Evolutionary conservation across 2,113 vertebrate species (phyloP).

Genomic region (Amblyornis subalaris): DNA sequence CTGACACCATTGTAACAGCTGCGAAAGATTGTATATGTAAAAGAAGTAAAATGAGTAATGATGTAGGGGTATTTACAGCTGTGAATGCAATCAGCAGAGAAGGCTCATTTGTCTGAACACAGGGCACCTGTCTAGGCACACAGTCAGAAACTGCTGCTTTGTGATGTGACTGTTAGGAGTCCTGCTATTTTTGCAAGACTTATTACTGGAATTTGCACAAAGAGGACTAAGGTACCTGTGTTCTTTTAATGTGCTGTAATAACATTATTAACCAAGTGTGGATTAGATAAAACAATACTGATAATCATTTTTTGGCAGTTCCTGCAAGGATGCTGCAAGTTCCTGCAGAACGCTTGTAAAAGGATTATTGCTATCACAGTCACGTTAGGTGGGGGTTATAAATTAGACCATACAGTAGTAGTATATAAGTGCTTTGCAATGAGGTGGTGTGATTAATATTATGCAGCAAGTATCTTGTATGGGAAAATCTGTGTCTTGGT

Average conservation of each 20-base stretch:
- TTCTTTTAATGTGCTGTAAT: not conserved
- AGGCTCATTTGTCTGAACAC: not conserved
- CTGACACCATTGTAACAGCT: not conserved
- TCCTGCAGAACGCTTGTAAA: not conserved
- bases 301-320: not conserved
- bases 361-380: not conserved
- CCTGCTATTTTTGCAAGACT: not conserved
- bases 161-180: not conserved
- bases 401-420: not conserved
- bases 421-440: not conserved
- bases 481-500: not conserved
- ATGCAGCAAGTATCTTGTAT: not conserved
- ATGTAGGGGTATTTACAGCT: not conserved
- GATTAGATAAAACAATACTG: fast-evolving
- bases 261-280: fast-evolving
- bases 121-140: not conserved
- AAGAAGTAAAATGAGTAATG: not conserved
- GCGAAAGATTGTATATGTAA: not conserved
- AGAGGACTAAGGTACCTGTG: not conserved
- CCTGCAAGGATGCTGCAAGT: not conserved
- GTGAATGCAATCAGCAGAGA: not conserved
- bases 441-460: not conserved
- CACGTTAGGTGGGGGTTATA: not conserved
- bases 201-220: not conserved
- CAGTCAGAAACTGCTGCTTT: not conserved